Evolutionary conservation across 2,797 vertebrate genomes (phyloP), one percentile per base, ranked within the genome.

Genomic region (Graptemys geographica): DNA sequence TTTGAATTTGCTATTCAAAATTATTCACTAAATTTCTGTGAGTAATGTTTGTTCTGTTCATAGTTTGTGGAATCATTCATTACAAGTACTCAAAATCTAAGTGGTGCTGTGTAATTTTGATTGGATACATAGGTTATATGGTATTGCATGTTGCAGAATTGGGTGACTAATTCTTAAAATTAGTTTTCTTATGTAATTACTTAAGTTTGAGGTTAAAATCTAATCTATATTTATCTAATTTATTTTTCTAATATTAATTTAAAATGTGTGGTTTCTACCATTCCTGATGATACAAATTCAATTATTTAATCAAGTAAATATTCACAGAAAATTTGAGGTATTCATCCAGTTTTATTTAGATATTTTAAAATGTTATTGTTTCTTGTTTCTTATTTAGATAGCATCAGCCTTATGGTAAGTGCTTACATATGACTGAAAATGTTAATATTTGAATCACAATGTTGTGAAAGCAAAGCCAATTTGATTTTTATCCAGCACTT

Each of bases 391-490:
- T 87, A 69, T 1, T 1, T 37, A 15, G 56, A 2, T 31, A 12
- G 27, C 15, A 4, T 69, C 56, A 55, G 0, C 74, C 88, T 87
- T 90, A 19, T 87, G 9, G 13, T 52, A 57, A 6, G 5, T 82
- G 12, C 69, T 89, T 81, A 56, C 79, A 79, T 23, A 49, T 52
- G 41, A 3, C 84, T 91, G 79, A 89, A 92, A 87, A 88, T 53
- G 53, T 0, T 1, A 89, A 88, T 49, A 16, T 53, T 28, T 83
- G 41, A 37, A 65, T 33, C 69, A 1, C 0, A 62, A 74, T 65
- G 15, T 78, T 41, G 21, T 76, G 59, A 41, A 31, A 92, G 62
- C 28, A 62, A 65, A 85, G 11, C 49, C 57, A 5, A 0, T 44
- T 7, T 62, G 62, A 89, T 90, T 89, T n/a, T 55, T 47, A 13